Base-by-base conservation (phyloP, 2,888 invertebrate genomes). In the Ectropis crepuscularia region DNA sequence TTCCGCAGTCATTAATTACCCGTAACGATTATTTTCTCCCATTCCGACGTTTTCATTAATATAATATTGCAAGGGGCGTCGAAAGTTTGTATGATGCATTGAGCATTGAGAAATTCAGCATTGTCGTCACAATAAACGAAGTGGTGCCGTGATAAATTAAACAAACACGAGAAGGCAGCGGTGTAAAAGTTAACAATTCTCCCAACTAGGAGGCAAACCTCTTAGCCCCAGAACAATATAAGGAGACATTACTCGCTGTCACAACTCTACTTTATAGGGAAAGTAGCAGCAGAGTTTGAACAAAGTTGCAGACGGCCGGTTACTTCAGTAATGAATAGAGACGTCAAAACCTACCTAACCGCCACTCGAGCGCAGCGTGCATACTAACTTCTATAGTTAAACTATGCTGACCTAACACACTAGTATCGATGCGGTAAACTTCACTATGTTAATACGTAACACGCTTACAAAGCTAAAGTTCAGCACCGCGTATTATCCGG, bases 221-320 rank as follows among this genome's bases (percentile, higher is more conserved):
- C 92, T 90, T 90, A 90, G 88, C 89, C 91, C 91, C 91, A 85
- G 89, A 88, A 91, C 91, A 92, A 91, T 91, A 92, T 90, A 90
- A 88, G 87, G 86, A 85, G 88, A 89, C 90, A 91, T 92, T 91
- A 90, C 89, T 92, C 90, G 87, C 87, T 90, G 92, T 90, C 92
- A 90, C 89, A 90, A 88, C 83, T 90, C 86, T 89, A 89, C 86
- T 91, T 89, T 90, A 90, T 89, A 91, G 89, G 89, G 85, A 90
- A 90, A 91, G 88, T 89, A 87, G 86, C 74, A 79, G 82, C 78
- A 78, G 76, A 78, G 81, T 81, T 80, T 77, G 86, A 88, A 89
- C 89, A 85, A 91, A 91, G 88, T 92, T 92, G 83, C 80, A 70
- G 76, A 80, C 80, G 83, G 82, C 83, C 82, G 85, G 87, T 87